These are phyloP conservation scores for Dissostichus mawsoni DNA, from an alignment of 2,113 vertebrate species.

Conservation along the genomic window DNA sequence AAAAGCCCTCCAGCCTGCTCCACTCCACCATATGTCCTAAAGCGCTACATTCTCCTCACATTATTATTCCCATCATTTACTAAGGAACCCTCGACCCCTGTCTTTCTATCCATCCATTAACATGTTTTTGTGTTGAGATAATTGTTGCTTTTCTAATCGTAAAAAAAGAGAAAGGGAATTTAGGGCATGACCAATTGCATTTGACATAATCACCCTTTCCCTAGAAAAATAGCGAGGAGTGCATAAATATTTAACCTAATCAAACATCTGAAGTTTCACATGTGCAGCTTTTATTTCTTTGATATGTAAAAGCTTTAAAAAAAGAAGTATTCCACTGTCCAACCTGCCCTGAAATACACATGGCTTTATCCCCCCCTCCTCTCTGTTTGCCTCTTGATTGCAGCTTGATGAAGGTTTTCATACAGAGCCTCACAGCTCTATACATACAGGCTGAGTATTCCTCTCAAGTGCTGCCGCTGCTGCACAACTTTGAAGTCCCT, in stretches of 20 bases:
- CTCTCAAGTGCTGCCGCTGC: conserved; percentile 71
- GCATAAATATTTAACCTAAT: neutral
- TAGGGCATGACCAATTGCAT: conserved; percentile 82
- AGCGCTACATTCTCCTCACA: conserved; percentile 80
- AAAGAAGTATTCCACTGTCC: neutral
- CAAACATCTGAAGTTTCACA: too few relatives aligned
- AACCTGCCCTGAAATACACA: neutral
- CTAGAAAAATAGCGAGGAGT: neutral
- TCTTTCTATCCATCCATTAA: neutral
- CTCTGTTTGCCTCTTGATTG: conserved; percentile 4
- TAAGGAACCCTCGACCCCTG: conserved; percentile 74
- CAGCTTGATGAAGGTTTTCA: conserved; percentile 36
- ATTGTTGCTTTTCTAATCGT: conserved; percentile 87
- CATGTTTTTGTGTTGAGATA: conserved; percentile 86
- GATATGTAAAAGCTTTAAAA: neutral
- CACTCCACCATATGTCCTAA: conserved; percentile 96
- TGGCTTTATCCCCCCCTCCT: neutral
- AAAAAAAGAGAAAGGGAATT: conserved; percentile 76
- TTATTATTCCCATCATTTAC: conserved; percentile 92
- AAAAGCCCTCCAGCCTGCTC: conserved; percentile 79
- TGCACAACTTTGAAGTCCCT: conserved; percentile 77
- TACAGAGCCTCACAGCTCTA: conserved; percentile 38
- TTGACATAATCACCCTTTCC: conserved; percentile 57
- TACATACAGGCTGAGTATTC: conserved; percentile 72
- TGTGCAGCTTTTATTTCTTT: neutral